Percentiles rank a stretch among this genome's conserved stretches.
These are phyloP conservation scores for Drosophila affinis DNA, from an alignment of 2,888 invertebrate genomes.

Conservation along the genomic window DNA sequence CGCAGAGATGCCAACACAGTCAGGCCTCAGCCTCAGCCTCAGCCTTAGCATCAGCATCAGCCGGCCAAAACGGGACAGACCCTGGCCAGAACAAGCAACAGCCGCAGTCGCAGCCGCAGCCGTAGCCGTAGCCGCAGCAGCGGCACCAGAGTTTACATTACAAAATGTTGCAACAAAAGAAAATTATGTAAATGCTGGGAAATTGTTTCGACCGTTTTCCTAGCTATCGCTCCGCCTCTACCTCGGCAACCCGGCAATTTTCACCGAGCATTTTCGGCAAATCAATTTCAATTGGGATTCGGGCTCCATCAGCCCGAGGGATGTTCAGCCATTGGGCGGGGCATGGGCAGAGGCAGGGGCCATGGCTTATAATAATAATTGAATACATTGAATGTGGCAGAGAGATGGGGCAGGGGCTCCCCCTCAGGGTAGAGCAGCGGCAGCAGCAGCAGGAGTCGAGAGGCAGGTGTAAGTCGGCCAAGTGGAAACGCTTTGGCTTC, in stretches of 20 bases:
- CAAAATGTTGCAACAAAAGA: conserved; percentile 58
- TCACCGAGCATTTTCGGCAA: conserved; percentile 65
- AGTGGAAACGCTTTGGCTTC: conserved; percentile 48
- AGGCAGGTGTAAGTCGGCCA: conserved; percentile 61
- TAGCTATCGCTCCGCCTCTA: conserved; percentile 1
- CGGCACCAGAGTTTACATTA: conserved; percentile 50
- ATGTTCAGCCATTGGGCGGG: conserved; percentile 25
- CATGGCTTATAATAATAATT: conserved; percentile 74
- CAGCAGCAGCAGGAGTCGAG: conserved; percentile 54
- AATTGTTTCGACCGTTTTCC: conserved; percentile 63
- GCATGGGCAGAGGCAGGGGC: conserved; percentile 18
- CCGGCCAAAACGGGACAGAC: not conserved
- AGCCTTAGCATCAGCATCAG: not conserved
- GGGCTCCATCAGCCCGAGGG: conserved; percentile 23
- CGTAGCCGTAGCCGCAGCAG: not conserved
- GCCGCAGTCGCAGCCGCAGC: not conserved
- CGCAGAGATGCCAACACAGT: conserved; percentile 23
- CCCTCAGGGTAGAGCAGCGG: conserved; percentile 4
- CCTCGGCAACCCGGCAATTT: conserved; percentile 53
- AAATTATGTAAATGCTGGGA: conserved; percentile 75
- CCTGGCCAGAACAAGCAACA: not conserved
- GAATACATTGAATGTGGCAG: conserved; percentile 55
- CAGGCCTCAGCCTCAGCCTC: not conserved
- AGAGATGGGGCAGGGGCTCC: not conserved
- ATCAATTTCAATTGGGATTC: conserved; percentile 61